Evolutionary conservation across 2,113 vertebrate genomes (phyloP).

Genomic region (Bufo bufo): DNA sequence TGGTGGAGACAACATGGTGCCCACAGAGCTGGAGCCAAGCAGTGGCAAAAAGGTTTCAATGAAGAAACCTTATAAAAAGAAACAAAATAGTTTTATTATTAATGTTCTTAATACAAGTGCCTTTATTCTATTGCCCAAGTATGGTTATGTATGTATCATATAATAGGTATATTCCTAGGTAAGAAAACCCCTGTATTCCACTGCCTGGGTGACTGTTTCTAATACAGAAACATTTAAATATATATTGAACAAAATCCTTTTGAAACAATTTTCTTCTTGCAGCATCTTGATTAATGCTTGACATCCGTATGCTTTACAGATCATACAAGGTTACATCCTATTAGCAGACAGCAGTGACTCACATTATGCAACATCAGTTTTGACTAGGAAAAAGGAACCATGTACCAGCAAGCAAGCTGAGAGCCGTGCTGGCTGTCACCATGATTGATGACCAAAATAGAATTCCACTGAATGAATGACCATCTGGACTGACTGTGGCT

Average conservation of each 20-base stretch:
- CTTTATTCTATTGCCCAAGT: too few relatives aligned
- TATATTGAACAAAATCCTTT: neutral
- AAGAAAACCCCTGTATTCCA: neutral
- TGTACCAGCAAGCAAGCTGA: constrained; percentile 34
- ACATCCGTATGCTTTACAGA: constrained; percentile 6
- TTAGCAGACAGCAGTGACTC: constrained; percentile 47
- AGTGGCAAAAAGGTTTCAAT: too few relatives aligned
- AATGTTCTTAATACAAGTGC: too few relatives aligned
- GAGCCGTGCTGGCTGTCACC: constrained; percentile 29
- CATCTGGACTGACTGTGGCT: constrained; percentile 49
- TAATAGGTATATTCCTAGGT: too few relatives aligned
- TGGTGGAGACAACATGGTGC: too few relatives aligned
- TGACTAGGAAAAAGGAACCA: constrained; percentile 9
- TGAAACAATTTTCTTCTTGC: neutral
- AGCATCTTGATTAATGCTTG: constrained; percentile 4
- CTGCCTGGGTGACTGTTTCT: neutral
- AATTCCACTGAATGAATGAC: constrained; percentile 40
- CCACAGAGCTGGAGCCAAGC: too few relatives aligned
- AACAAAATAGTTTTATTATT: too few relatives aligned
- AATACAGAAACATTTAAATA: neutral
- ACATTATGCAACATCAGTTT: constrained; percentile 56
- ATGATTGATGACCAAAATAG: constrained; percentile 52
- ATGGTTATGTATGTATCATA: too few relatives aligned
- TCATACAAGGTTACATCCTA: constrained; percentile 52
- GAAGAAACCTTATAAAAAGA: too few relatives aligned